Evolutionary conservation across 2,113 vertebrate genomes (phyloP).

Genomic region (Leuciscus idus): DNA sequence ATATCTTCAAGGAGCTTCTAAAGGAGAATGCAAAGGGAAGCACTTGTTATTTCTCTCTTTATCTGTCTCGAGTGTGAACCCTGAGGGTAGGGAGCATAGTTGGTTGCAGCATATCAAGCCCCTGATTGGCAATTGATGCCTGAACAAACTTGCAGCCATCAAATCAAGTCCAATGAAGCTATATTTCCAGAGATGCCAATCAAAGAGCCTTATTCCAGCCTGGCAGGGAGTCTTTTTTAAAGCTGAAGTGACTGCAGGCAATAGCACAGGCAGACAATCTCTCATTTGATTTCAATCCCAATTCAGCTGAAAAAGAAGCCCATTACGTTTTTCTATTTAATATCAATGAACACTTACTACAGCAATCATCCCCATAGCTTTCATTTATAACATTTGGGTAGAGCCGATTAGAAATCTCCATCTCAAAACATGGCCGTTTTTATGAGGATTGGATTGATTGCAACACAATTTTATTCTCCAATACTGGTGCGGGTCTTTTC

Average conservation of each 20-base stretch:
- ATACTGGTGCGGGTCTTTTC: not conserved
- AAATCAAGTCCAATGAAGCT: constrained; percentile 25
- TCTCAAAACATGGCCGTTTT: not conserved
- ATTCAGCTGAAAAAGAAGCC: constrained; percentile 13
- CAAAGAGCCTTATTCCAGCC: constrained; percentile 10
- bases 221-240: constrained; percentile 37
- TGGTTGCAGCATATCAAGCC: not conserved
- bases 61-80: not conserved
- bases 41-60: not conserved
- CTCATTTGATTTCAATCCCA: not conserved
- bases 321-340: constrained; percentile 6
- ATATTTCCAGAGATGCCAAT: constrained; percentile 24
- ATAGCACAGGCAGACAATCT: not conserved
- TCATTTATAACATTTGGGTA: constrained; percentile 11
- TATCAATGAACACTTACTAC: not conserved
- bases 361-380: not conserved
- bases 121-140: constrained; percentile 13
- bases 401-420: constrained; percentile 25
- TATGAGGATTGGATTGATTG: constrained; percentile 17
- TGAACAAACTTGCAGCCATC: constrained; percentile 16
- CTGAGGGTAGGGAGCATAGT: not conserved
- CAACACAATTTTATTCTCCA: not conserved
- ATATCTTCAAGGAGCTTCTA: constrained; percentile 17
- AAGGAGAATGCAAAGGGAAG: not conserved
- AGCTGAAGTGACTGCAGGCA: constrained; percentile 1